Evolutionary conservation across 2,888 invertebrate genomes (phyloP).

Genomic region (Pachydiplax longipennis): DNA sequence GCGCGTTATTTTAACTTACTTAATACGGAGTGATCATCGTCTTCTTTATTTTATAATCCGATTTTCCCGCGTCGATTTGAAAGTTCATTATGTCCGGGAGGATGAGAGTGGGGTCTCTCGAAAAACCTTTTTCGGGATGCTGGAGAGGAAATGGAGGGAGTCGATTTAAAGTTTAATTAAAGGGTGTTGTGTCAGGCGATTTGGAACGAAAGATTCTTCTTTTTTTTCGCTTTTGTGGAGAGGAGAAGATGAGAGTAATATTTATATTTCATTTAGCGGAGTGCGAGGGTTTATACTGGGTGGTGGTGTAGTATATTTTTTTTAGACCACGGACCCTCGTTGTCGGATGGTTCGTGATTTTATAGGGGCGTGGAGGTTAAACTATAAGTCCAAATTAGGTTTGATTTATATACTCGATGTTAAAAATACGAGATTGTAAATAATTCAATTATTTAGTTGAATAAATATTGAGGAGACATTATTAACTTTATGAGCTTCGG

Average conservation of each 20-base stretch:
- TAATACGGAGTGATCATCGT: not conserved
- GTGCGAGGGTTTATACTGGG: not conserved
- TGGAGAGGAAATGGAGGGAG: not conserved
- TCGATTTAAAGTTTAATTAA: conserved; percentile 4
- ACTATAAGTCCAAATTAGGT: too few relatives aligned
- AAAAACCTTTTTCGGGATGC: not conserved
- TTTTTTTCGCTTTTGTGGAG: not conserved
- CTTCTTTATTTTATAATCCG: conserved; percentile 10
- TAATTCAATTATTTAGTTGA: too few relatives aligned
- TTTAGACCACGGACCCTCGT: too few relatives aligned
- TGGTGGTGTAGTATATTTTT: not conserved
- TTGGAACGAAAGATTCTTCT: not conserved
- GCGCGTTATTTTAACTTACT: conserved; percentile 2
- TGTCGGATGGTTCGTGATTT: too few relatives aligned
- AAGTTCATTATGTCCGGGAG: not conserved
- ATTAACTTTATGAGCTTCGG: too few relatives aligned
- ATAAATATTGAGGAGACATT: too few relatives aligned
- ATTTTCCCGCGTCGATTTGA: not conserved
- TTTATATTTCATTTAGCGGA: not conserved
- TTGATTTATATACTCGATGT: too few relatives aligned
- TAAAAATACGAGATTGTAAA: too few relatives aligned
- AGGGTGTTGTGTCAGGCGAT: not conserved
- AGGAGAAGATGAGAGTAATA: not conserved
- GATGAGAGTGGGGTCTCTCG: not conserved
- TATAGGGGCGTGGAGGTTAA: too few relatives aligned